phyloP scores from a whole-genome alignment of 2,797 vertebrate genomes.

The Enteromius viviparus region DNA sequence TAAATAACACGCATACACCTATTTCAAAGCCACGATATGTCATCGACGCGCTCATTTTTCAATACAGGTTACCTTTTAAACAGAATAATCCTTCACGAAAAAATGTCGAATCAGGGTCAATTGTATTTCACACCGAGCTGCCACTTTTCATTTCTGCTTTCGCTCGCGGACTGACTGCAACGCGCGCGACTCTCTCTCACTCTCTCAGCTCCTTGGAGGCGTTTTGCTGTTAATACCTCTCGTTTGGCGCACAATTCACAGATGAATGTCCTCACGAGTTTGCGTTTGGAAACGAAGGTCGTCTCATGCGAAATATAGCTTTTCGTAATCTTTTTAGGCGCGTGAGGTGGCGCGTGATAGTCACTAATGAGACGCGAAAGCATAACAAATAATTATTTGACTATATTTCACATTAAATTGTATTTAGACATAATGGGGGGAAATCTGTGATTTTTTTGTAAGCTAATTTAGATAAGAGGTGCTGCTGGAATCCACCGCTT shows the following conservation, averaged over 20 bases:
- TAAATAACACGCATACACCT: background rate
- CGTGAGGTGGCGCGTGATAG: background rate
- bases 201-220: constrained; percentile 27
- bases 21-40: background rate
- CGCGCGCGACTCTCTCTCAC: constrained; percentile 32
- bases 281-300: constrained; percentile 28
- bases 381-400: background rate
- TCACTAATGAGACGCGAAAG: background rate
- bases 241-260: constrained; percentile 38
- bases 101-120: constrained; percentile 2
- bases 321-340: background rate
- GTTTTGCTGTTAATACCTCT: constrained; percentile 38
- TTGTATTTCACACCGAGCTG: constrained; percentile 16
- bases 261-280: constrained; percentile 22
- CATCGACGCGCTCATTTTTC: background rate
- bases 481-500: background rate
- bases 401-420: background rate
- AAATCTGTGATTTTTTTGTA: background rate
- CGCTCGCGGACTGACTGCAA: constrained; percentile 3
- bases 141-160: constrained; percentile 27
- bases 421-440: background rate
- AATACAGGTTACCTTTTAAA: constrained; percentile 29
- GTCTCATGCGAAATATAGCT: background rate
- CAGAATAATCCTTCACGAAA: constrained; percentile 38
- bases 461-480: background rate